Percentiles rank a stretch among this genome's conserved stretches.
Evolutionary conservation across 2,888 invertebrate genomes (phyloP).

Genomic region (Xestia ashworthii): DNA sequence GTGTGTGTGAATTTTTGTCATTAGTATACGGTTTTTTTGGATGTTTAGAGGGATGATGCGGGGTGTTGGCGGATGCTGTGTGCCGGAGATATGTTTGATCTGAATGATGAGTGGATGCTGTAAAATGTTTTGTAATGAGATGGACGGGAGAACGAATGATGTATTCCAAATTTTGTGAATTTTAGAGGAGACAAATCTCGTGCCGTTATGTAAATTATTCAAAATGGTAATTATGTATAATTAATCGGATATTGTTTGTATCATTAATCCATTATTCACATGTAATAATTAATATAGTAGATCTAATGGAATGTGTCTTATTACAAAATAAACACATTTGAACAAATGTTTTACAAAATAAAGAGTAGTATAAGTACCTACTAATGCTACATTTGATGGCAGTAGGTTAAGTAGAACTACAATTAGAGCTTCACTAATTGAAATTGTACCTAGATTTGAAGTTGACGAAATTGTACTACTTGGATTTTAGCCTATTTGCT

Average conservation of each 20-base stretch:
- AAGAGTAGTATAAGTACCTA: background rate
- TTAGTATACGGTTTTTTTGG: slow-evolving; percentile 74
- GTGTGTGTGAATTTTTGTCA: slow-evolving; percentile 84
- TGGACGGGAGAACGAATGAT: background rate
- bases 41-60: slow-evolving; percentile 62
- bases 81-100: slow-evolving; percentile 56
- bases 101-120: slow-evolving; percentile 37
- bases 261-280: background rate
- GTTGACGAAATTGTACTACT: slow-evolving; percentile 10
- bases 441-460: slow-evolving; percentile 20
- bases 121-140: slow-evolving; percentile 49
- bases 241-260: background rate
- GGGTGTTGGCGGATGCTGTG: slow-evolving; percentile 44
- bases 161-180: slow-evolving; percentile 4
- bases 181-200: background rate
- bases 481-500: background rate
- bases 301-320: background rate
- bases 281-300: background rate
- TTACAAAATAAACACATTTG: background rate
- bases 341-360: background rate
- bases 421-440: slow-evolving; percentile 48
- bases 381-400: slow-evolving; percentile 5
- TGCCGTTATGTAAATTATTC: background rate
- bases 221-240: background rate
- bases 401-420: slow-evolving; percentile 9